These are phyloP conservation scores for Spilosoma lubricipeda DNA, from an alignment of 2,888 invertebrate genomes.

Conservation along the genomic window DNA sequence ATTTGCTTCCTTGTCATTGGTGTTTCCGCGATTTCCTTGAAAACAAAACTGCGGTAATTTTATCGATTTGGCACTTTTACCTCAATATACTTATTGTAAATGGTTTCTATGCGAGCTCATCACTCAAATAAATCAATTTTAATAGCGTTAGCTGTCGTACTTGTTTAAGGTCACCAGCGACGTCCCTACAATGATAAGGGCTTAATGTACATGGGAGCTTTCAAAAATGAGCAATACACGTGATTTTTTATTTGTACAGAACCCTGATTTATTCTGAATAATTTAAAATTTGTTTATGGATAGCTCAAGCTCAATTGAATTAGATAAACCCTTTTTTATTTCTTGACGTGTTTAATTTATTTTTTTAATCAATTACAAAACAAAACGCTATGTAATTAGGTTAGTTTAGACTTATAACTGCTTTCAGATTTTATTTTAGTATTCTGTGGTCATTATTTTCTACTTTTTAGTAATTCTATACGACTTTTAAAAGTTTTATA, in stretches of 20 bases:
- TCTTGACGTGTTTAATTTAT: neutral
- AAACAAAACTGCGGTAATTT: slow-evolving; percentile 86
- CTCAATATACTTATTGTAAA: slow-evolving; percentile 67
- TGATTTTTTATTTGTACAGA: slow-evolving; percentile 7
- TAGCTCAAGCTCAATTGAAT: neutral
- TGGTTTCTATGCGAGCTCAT: slow-evolving; percentile 70
- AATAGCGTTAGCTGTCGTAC: slow-evolving; percentile 34
- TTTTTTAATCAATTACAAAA: neutral
- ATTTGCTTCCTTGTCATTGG: slow-evolving; percentile 30
- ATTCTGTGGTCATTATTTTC: too few relatives aligned
- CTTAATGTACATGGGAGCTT: slow-evolving; percentile 4
- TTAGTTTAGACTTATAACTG: too few relatives aligned
- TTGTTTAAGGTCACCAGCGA: slow-evolving; percentile 33
- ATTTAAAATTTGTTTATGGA: neutral
- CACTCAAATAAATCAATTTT: slow-evolving; percentile 60
- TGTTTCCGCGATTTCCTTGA: slow-evolving; percentile 63
- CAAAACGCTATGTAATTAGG: too few relatives aligned
- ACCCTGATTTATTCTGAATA: neutral
- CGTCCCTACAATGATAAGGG: slow-evolving; percentile 14
- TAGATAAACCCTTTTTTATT: neutral
- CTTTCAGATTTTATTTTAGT: too few relatives aligned
- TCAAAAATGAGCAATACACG: neutral
- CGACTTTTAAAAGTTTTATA: neutral
- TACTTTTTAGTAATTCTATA: too few relatives aligned
- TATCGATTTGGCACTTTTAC: slow-evolving; percentile 83